Evolutionary conservation across 2,113 vertebrate genomes (phyloP).

Genomic region (Leptocoma aspasia): DNA sequence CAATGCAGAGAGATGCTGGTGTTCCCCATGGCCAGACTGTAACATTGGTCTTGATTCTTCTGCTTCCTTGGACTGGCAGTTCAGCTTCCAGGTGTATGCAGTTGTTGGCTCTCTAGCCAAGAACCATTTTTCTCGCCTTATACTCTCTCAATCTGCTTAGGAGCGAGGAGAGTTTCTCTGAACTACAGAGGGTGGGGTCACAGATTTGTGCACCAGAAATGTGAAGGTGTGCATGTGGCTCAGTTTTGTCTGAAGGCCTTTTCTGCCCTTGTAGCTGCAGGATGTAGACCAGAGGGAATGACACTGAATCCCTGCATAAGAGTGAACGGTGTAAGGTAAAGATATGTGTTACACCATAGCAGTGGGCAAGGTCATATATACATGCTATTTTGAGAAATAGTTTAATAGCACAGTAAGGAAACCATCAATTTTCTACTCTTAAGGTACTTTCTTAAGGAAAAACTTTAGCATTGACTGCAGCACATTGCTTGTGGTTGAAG

Average conservation of each 20-base stretch:
- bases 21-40: not conserved
- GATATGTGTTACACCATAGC: not conserved
- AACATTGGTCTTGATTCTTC: not conserved
- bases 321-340: not conserved
- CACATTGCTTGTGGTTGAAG: not conserved
- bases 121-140: not conserved
- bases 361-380: not conserved
- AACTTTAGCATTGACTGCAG: not conserved
- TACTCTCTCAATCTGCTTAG: not conserved
- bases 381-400: not conserved
- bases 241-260: not conserved
- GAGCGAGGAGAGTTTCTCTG: not conserved
- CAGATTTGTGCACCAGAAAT: not conserved
- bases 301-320: not conserved
- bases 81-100: not conserved
- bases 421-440: not conserved
- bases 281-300: not conserved
- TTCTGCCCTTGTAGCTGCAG: not conserved
- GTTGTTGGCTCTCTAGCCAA: not conserved
- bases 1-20: not conserved
- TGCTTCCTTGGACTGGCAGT: not conserved
- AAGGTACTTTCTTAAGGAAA: not conserved
- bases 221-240: fast-evolving
- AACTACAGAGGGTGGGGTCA: not conserved
- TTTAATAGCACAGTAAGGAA: not conserved